Conservation (phyloP, 2,888 invertebrate species). For the Osmoderma eremita region DNA sequence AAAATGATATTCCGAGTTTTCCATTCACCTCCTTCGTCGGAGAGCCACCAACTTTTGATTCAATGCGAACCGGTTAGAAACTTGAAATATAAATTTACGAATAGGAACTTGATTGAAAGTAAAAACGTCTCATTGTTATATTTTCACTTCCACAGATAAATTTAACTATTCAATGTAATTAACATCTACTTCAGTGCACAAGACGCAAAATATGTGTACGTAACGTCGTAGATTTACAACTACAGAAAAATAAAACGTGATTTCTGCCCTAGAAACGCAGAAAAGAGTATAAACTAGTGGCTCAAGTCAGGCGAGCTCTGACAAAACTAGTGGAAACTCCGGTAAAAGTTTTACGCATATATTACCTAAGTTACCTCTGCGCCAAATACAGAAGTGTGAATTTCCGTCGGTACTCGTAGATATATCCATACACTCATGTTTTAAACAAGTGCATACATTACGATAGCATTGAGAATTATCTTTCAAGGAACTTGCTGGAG, state of each 20-base stretch:
- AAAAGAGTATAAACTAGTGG: slow-evolving; percentile 5
- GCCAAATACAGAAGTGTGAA: neutral
- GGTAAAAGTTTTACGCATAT: slow-evolving; percentile 32
- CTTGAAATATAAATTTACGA: neutral
- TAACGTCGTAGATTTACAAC: too few relatives aligned
- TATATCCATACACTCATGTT: slow-evolving; percentile 2
- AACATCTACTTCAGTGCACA: too few relatives aligned
- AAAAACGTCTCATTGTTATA: neutral
- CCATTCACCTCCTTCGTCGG: slow-evolving; percentile 46
- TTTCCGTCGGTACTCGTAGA: slow-evolving; percentile 5
- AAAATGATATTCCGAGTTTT: slow-evolving; percentile 44
- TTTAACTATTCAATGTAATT: too few relatives aligned
- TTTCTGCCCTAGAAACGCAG: neutral
- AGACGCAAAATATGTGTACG: too few relatives aligned
- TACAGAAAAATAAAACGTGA: slow-evolving; percentile 12
- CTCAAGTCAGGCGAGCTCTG: slow-evolving; percentile 12
- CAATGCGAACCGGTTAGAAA: neutral
- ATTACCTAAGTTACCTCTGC: slow-evolving; percentile 17
- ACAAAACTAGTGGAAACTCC: slow-evolving; percentile 10
- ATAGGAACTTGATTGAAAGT: neutral
- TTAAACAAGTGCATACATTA: slow-evolving; percentile 1
- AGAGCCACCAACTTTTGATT: slow-evolving; percentile 28
- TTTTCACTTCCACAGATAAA: too few relatives aligned
- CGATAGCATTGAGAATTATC: neutral
- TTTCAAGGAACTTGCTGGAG: neutral